Base-by-base conservation (phyloP, 1,140 invertebrate species). In the Drosophila busckii region DNA sequence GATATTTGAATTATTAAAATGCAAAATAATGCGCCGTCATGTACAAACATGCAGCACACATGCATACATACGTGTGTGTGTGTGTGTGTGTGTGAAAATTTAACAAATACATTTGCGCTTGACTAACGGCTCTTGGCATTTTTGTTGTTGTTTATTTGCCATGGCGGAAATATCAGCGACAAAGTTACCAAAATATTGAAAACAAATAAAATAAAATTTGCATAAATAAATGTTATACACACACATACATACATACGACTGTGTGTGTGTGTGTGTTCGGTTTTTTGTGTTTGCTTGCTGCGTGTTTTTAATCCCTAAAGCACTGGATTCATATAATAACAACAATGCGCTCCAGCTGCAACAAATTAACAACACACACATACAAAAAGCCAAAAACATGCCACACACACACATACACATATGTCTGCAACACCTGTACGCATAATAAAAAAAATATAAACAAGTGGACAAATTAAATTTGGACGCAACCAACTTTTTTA, bases 1-100 rank as follows among this genome's bases (percentile, higher is more conserved):
- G 73, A 82, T 80, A 80, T 80, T 80, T 80, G 73, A 80, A 80
- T 80, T 80, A 80, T 80, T 80, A 80, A 80, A 80, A 73, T 69
- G 70, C 63, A 68, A 80, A 80, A 73, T 80, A 80, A 80, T 78
- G 73, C 68, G 73, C 59, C 52, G 73, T 50, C 71, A 78, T 66
- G 64, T 67, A 52, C 67, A 67, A 59, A 32, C 62, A 60, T 41
- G 22, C 46, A 20, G 25, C 35, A 40, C n/a, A n/a, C n/a, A n/a
- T n/a, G n/a, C n/a, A n/a, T 28, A 19, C 31, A 31, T 60, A 16
- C 68, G 52, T 42, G 29, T 41, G 28, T 22, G 20, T 20, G 6
- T 31, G 9, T 48, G 26, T 23, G 10, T 34, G 58, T 53, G 16
- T 70, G 60, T 62, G 46, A 46, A 76, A n/a, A 50, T 78, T 53